phyloP scores from a whole-genome alignment of 2,113 vertebrate genomes.

The Sebastes schlegelii region DNA sequence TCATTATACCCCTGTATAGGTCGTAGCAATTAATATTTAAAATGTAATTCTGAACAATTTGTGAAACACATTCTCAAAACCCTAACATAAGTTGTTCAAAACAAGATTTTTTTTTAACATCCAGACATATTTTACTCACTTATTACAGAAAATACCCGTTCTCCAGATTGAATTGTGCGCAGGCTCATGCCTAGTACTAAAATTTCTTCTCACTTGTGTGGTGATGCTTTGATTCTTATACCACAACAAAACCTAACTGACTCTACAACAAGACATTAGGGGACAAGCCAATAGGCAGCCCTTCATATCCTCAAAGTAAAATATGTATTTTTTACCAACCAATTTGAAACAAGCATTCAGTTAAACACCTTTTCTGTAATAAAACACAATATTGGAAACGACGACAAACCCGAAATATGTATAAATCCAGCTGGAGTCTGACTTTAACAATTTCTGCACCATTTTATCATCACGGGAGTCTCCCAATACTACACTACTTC shows the following conservation, averaged over 20 bases:
- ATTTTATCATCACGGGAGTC: not conserved
- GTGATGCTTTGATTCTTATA: not conserved
- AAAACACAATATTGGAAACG: not conserved
- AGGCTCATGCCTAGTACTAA: not conserved
- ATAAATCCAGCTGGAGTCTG: slow-evolving; percentile 12
- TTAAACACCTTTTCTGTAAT: not conserved
- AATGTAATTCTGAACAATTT: not conserved
- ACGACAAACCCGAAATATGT: not conserved
- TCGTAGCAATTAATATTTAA: too few relatives aligned
- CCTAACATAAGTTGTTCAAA: not conserved
- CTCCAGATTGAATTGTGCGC: not conserved
- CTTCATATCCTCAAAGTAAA: not conserved
- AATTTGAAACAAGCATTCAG: not conserved
- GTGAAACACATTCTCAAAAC: not conserved
- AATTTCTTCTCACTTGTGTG: not conserved
- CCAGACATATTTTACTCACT: not conserved
- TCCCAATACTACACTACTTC: not conserved
- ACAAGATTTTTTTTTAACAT: not conserved
- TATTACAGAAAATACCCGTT: not conserved
- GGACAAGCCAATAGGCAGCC: not conserved
- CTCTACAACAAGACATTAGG: not conserved
- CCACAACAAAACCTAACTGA: not conserved
- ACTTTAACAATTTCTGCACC: not conserved
- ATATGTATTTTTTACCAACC: not conserved
- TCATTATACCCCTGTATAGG: too few relatives aligned